Evolutionary conservation across 1,140 invertebrate genomes (phyloP).

Genomic region (Catajapyx aquilonaris): DNA sequence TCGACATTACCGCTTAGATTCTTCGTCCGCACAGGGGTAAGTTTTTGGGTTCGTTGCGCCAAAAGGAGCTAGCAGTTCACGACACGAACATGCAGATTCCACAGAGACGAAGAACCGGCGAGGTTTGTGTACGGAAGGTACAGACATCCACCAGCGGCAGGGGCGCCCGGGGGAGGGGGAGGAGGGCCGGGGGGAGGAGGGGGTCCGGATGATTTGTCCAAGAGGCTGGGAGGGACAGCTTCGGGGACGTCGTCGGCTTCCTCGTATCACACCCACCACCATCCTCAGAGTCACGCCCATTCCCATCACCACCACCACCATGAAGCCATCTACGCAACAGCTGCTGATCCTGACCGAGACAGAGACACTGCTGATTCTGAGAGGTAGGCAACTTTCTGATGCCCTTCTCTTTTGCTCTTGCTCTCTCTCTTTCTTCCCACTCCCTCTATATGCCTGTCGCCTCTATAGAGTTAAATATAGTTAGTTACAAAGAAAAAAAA

Average conservation of each 20-base stretch:
- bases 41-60: slow-evolving; percentile 28
- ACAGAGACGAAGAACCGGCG: slow-evolving; percentile 34
- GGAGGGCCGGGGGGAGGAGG: background rate
- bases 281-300: slow-evolving; percentile 25
- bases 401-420: background rate
- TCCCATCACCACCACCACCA: slow-evolving; percentile 23
- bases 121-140: slow-evolving; percentile 61
- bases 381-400: background rate
- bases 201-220: too few species aligned
- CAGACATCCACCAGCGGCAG: slow-evolving; percentile 39
- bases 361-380: background rate
- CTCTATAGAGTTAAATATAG: too few species aligned
- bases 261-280: slow-evolving; percentile 20
- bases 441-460: background rate
- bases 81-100: slow-evolving; percentile 13
- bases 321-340: background rate
- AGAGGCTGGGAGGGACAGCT: too few species aligned
- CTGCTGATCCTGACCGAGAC: background rate
- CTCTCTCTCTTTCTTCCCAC: background rate
- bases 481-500: too few species aligned
- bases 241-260: too few species aligned
- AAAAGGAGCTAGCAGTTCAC: background rate
- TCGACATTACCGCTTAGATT: slow-evolving; percentile 64
- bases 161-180: slow-evolving; percentile 19
- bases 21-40: slow-evolving; percentile 44